A percentile compares a stretch with the other conserved stretches of the same genome.
Conservation (phyloP, 2,888 invertebrate species). For the Lamellibrachia satsuma region DNA sequence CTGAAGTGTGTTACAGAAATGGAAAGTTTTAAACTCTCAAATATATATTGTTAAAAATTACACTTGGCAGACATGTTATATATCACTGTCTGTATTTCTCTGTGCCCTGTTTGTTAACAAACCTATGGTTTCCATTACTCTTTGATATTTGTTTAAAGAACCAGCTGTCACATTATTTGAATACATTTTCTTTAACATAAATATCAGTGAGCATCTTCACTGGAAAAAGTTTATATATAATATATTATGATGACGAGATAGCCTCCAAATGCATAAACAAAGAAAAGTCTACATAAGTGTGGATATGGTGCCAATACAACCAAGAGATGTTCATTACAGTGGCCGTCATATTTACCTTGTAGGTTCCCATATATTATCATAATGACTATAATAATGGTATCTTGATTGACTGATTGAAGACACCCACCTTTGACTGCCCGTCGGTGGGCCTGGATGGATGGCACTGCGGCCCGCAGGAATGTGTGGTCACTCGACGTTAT, state of each 20-base stretch:
- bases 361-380: no score
- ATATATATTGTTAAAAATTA: no score
- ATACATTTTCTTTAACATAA: no score
- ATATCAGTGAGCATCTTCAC: no score
- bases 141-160: background rate
- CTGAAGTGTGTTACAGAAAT: no score
- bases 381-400: no score
- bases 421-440: conserved; percentile 36
- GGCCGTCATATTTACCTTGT: background rate
- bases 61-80: background rate
- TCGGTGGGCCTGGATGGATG: conserved; percentile 52
- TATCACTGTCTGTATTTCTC: background rate
- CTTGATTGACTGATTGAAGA: no score
- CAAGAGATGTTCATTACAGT: background rate
- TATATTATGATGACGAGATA: background rate
- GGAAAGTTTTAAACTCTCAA: no score
- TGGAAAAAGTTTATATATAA: no score
- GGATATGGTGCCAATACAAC: background rate
- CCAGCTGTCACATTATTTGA: background rate
- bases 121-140: background rate
- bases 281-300: background rate
- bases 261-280: background rate
- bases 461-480: conserved; percentile 60
- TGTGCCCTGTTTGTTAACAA: background rate
- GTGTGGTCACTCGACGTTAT: conserved; percentile 63